A percentile compares a stretch with the other conserved stretches of the same genome.
These are phyloP conservation scores for Sthenelais limicola DNA, from an alignment of 2,888 invertebrate species.

Conservation along the genomic window DNA sequence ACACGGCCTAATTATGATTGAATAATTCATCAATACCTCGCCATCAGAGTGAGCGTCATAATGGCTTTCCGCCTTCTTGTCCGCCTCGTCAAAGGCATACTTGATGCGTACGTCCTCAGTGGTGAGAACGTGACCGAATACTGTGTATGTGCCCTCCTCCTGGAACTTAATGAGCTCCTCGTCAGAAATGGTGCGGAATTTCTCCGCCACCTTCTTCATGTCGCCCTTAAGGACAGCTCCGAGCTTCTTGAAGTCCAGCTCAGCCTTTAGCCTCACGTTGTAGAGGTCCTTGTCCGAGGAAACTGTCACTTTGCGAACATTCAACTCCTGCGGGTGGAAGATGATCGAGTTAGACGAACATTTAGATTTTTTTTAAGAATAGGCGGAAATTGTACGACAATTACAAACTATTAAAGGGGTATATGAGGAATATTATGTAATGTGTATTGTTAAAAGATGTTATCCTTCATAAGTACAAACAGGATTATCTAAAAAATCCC, in stretches of 20 bases:
- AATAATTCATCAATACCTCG: too few species aligned
- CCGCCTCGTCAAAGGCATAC: conserved; percentile 80
- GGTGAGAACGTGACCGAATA: conserved; percentile 82
- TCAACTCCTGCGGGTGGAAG: conserved; percentile 89
- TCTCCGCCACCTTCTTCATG: conserved; percentile 88
- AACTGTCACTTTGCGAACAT: conserved; percentile 87
- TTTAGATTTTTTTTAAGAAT: too few species aligned
- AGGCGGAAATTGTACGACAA: too few species aligned
- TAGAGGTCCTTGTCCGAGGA: conserved; percentile 93
- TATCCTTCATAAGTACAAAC: too few species aligned
- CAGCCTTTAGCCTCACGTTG: conserved; percentile 91
- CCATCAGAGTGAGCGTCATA: conserved; percentile 94
- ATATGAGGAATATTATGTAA: too few species aligned
- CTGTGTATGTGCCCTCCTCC: conserved; percentile 80
- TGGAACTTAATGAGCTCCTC: conserved; percentile 83
- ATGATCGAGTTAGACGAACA: too few species aligned
- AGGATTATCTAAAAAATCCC: too few species aligned
- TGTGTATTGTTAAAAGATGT: too few species aligned
- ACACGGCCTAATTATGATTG: too few species aligned
- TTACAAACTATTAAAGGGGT: too few species aligned
- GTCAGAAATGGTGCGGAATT: conserved; percentile 78
- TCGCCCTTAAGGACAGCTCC: conserved; percentile 91
- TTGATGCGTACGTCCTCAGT: conserved; percentile 76
- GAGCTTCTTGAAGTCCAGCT: conserved; percentile 93
- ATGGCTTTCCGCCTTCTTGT: conserved; percentile 54